Conservation (phyloP, 2,888 invertebrate species). For the Oasisia sp. region DNA sequence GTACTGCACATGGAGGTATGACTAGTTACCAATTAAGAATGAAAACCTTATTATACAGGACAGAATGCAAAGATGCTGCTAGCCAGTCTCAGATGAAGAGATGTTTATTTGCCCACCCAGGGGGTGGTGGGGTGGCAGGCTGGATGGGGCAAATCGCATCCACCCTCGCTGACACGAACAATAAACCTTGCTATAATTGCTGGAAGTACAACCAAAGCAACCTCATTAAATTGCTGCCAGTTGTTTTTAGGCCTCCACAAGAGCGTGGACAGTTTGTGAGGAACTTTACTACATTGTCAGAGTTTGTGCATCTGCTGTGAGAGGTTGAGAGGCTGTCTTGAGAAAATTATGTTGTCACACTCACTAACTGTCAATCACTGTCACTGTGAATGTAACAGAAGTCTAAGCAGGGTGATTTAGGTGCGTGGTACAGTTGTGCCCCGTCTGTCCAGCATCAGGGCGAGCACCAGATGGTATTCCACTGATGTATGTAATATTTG, state of each 20-base stretch:
- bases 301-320: background rate
- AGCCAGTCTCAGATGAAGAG: background rate
- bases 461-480: background rate
- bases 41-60: too few relatives aligned
- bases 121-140: background rate
- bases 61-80: background rate
- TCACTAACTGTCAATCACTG: background rate
- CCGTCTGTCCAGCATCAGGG: background rate
- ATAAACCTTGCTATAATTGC: background rate
- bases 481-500: background rate
- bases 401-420: background rate
- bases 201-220: background rate
- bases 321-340: background rate
- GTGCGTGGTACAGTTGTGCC: background rate
- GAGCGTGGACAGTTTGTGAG: background rate
- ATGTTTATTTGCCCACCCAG: background rate
- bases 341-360: slow-evolving; percentile 5
- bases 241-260: background rate
- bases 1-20: too few relatives aligned
- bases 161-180: background rate
- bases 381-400: background rate
- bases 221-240: background rate
- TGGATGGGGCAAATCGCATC: background rate
- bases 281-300: background rate
- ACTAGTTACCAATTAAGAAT: too few relatives aligned